Evolutionary conservation across 2,888 invertebrate genomes (phyloP), one percentile per base, ranked within the genome.

Genomic region (Trichopria drosophilae): DNA sequence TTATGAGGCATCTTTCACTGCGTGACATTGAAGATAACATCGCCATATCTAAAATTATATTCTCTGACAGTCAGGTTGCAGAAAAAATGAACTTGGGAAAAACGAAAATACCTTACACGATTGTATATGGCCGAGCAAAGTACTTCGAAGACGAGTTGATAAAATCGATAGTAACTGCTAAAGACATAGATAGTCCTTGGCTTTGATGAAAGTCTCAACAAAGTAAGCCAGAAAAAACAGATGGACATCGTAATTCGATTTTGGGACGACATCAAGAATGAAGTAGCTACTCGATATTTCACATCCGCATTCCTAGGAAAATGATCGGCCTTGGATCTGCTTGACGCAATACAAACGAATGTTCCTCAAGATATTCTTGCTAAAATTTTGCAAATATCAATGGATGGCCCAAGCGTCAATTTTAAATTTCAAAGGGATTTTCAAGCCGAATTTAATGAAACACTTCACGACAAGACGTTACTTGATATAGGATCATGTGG

Each of bases 401-500:
- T 58, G 58, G 57, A 59, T 51, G 57, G 59, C 12, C 56, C 55
- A 6, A 51, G 55, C 37, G 57, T 61, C 5, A 62, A 59, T 24
- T 26, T 43, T 12, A 53, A 58, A 23, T 53, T 59, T 16, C 28
- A 51, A 6, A 36, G 35, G 13, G 15, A 44, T 5, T 42, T 49
- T n/a, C 45, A 46, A 22, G 40, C 29, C 4, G 35, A 39, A 10
- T 12, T 42, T n/a, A 46, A 34, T n/a, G n/a, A n/a, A n/a, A n/a
- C n/a, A n/a, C n/a, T n/a, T 18, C 24, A 47, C 28, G 49, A 57
- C 39, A 41, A 42, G 5, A 13, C 42, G 22, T 40, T 63, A 16
- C 18, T 69, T n/a, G 58, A 66, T 15, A 47, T 66, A 37, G 67
- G 67, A 28, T 55, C 53, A 26, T 68, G 67, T 43, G 65, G 64